Evolutionary conservation across 1,140 invertebrate genomes (phyloP).

Genomic region (Heterodera carotae): DNA sequence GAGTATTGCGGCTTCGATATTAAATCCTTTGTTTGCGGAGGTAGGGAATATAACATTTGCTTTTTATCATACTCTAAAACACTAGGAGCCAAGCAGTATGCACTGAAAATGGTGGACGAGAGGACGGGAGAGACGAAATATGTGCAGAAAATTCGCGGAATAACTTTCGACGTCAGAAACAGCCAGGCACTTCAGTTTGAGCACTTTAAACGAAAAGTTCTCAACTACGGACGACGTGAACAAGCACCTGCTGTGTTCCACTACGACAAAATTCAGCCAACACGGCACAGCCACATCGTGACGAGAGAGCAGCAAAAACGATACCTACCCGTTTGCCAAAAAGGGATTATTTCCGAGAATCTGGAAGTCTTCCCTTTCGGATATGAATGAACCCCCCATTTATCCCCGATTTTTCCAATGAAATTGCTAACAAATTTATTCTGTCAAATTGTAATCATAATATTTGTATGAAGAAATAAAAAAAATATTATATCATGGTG

Average conservation of each 20-base stretch:
- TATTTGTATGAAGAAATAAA: too few species aligned
- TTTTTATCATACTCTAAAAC: too few species aligned
- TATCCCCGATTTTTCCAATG: too few species aligned
- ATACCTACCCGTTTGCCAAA: conserved; percentile 1
- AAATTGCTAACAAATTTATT: too few species aligned
- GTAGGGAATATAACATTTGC: too few species aligned
- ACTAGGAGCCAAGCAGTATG: too few species aligned
- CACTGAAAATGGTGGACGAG: too few species aligned
- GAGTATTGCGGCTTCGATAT: neutral
- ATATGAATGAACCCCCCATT: neutral
- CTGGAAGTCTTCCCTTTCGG: conserved; percentile 2
- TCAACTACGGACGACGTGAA: neutral
- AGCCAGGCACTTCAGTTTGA: neutral
- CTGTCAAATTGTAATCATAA: too few species aligned
- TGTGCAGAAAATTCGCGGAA: too few species aligned
- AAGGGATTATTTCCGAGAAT: neutral
- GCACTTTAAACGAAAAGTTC: neutral
- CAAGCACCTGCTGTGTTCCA: neutral
- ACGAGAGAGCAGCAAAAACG: neutral
- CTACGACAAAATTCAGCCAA: neutral
- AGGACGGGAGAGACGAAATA: too few species aligned
- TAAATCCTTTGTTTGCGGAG: neutral
- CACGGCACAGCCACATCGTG: neutral
- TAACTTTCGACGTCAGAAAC: neutral
- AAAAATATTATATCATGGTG: too few species aligned